Percentiles rank a stretch among this genome's conserved stretches.
Evolutionary conservation across 2,888 invertebrate species (phyloP).

Genomic region (Odontocerum albicorne): DNA sequence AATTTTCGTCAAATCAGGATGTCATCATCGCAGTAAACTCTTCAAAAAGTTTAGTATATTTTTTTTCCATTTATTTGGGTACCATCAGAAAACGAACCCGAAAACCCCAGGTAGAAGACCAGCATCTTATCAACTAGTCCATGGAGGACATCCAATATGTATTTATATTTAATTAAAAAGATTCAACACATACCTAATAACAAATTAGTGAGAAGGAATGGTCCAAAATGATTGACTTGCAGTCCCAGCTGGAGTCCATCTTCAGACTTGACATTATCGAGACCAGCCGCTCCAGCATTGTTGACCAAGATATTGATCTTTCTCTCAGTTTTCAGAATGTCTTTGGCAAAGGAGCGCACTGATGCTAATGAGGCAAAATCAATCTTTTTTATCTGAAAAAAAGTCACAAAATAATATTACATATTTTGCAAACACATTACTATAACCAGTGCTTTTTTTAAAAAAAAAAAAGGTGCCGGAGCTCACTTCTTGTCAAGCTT

Average conservation of each 20-base stretch:
- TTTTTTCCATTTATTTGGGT: too few species aligned
- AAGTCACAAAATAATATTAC: too few species aligned
- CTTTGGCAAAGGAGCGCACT: conserved; percentile 63
- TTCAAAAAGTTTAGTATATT: too few species aligned
- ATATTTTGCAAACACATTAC: background rate
- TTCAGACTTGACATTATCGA: conserved; percentile 54
- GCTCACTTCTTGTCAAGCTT: too few species aligned
- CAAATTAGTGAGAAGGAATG: conserved; percentile 69
- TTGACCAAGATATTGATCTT: conserved; percentile 66
- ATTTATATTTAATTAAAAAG: too few species aligned
- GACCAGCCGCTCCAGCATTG: conserved; percentile 62
- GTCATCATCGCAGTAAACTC: too few species aligned
- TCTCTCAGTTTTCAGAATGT: conserved; percentile 56
- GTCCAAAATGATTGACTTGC: conserved; percentile 73
- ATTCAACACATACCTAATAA: conserved; percentile 54
- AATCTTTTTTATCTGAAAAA: conserved; percentile 54
- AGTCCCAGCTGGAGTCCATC: conserved; percentile 67
- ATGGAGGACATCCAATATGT: too few species aligned
- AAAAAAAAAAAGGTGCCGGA: too few species aligned
- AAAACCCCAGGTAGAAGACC: too few species aligned
- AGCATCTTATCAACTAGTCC: too few species aligned
- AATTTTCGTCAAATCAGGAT: too few species aligned
- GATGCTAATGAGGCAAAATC: conserved; percentile 60
- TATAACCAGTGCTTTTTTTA: background rate
- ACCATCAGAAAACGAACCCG: too few species aligned